These are phyloP conservation scores for Hetaerina titia DNA, from an alignment of 2,888 invertebrate species.

Conservation along the genomic window DNA sequence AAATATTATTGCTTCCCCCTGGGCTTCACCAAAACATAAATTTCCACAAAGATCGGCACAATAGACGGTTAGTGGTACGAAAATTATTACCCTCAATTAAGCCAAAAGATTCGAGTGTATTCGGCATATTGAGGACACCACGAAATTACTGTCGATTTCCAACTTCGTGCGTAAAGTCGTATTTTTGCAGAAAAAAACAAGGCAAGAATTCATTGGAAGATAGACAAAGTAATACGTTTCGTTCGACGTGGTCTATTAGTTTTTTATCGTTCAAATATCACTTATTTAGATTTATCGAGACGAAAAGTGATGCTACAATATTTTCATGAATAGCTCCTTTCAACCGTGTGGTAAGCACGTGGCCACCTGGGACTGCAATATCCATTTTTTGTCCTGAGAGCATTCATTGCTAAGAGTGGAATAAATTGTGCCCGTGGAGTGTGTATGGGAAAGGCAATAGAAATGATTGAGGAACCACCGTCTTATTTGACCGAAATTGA, in stretches of 20 bases:
- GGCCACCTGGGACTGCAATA: not conserved
- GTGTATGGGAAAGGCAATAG: slow-evolving; percentile 22
- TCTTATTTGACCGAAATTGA: slow-evolving; percentile 14
- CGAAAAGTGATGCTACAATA: not conserved
- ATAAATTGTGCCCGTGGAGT: not conserved
- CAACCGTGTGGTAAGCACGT: not conserved
- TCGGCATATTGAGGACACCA: too few species aligned
- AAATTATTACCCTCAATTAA: too few species aligned
- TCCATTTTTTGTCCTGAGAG: not conserved
- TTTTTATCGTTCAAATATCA: not conserved
- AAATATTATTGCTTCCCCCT: too few species aligned
- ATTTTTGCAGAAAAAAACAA: too few species aligned
- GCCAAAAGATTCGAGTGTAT: too few species aligned
- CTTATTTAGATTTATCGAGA: not conserved
- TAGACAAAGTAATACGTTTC: not conserved
- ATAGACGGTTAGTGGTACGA: too few species aligned
- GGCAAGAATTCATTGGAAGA: too few species aligned
- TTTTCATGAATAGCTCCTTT: not conserved
- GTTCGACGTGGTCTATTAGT: not conserved
- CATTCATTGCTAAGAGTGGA: not conserved
- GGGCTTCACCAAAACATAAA: too few species aligned
- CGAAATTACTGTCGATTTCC: too few species aligned
- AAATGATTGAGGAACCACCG: slow-evolving; percentile 6
- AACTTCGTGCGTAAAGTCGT: too few species aligned
- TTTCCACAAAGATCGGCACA: too few species aligned